Conservation (phyloP, 2,113 vertebrate species). For the Pseudolaguvia tuberculata region DNA sequence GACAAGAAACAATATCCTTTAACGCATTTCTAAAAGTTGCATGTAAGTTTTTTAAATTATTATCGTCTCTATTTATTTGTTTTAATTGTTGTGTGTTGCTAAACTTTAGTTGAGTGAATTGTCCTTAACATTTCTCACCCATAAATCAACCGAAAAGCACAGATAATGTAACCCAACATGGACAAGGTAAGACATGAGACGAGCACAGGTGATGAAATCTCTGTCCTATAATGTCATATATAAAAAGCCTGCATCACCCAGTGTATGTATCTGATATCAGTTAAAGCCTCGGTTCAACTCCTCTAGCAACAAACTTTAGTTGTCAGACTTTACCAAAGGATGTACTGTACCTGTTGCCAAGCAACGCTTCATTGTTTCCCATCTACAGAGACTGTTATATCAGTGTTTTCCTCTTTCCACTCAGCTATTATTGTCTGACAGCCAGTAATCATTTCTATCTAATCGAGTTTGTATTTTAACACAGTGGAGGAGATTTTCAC, state of each 20-base stretch:
- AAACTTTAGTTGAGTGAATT: slow-evolving; percentile 15
- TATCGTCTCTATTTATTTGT: background rate
- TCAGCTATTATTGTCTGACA: background rate
- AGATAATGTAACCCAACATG: slow-evolving; percentile 78
- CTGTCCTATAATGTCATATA: background rate
- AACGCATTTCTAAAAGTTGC: slow-evolving; percentile 44
- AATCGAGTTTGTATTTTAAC: background rate
- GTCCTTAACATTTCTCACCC: slow-evolving; percentile 77
- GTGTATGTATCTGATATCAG: background rate
- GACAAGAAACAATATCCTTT: slow-evolving; percentile 98
- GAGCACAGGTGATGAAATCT: background rate
- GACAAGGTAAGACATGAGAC: slow-evolving; percentile 46
- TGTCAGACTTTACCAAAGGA: background rate
- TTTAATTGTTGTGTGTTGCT: background rate
- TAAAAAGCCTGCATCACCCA: background rate
- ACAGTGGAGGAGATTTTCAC: too few relatives aligned
- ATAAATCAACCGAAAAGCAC: slow-evolving; percentile 91
- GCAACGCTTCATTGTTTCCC: background rate
- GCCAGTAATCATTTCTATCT: slow-evolving; percentile 6
- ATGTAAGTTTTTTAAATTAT: too few relatives aligned
- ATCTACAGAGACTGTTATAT: slow-evolving; percentile 1
- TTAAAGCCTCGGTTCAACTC: background rate
- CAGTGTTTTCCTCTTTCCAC: background rate
- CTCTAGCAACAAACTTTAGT: background rate
- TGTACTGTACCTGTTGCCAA: background rate